phyloP scores from a whole-genome alignment of 2,113 vertebrate genomes.

The Arizona elegans region DNA sequence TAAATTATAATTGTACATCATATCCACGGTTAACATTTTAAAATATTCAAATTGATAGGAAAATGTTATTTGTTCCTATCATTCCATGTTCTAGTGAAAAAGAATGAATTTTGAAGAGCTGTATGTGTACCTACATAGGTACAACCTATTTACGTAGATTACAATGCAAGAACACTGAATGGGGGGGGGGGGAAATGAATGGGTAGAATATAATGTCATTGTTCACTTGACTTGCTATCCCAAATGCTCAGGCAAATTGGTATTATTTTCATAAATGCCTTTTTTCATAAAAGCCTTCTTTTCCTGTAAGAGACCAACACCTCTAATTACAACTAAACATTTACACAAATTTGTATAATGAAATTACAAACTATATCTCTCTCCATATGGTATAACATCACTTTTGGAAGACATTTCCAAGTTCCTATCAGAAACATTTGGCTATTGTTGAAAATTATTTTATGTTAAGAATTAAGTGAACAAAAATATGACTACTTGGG shows the following conservation, averaged over 20 bases:
- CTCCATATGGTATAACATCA: not conserved
- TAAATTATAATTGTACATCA: not conserved
- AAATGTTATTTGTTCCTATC: not conserved
- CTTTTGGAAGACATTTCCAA: not conserved
- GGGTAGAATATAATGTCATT: not conserved
- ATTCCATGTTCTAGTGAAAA: not conserved
- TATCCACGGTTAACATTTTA: not conserved
- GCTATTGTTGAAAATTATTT: conserved; percentile 4
- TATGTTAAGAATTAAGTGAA: conserved; percentile 8
- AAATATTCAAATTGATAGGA: not conserved
- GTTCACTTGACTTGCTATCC: not conserved
- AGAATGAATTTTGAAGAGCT: not conserved
- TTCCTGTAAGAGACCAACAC: not conserved
- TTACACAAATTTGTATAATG: not conserved
- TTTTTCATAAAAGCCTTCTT: not conserved
- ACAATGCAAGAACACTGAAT: not conserved
- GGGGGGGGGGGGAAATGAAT: not conserved
- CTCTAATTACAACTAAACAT: not conserved
- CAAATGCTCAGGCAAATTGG: not conserved
- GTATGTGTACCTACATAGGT: not conserved
- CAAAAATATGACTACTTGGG: conserved; percentile 8
- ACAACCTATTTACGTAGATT: not conserved
- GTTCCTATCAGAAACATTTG: not conserved
- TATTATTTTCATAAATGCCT: not conserved
- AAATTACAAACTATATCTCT: not conserved